A percentile compares a stretch with the other conserved stretches of the same genome.
Conservation (phyloP, 2,797 vertebrate species). For the Oophaga sylvatica region DNA sequence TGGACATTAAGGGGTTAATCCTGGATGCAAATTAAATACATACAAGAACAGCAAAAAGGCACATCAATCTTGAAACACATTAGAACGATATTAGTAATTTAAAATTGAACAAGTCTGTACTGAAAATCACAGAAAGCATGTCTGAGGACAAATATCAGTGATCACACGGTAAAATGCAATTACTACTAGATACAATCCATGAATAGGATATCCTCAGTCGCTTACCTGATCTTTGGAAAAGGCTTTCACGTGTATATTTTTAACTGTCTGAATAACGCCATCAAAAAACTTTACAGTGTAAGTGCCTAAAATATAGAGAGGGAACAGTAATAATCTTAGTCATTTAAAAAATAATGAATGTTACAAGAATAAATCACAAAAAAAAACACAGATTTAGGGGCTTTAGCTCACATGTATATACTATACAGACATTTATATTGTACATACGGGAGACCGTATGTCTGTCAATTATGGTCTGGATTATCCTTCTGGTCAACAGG, state of each 20-base stretch:
- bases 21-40: too few species aligned
- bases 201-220: neutral
- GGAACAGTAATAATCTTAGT: neutral
- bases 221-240: constrained; percentile 86
- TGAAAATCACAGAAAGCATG: neutral
- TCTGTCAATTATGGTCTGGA: too few species aligned
- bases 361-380: neutral
- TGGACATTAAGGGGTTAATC: too few species aligned
- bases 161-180: neutral
- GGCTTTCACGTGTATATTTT: constrained; percentile 93
- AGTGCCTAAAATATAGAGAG: constrained; percentile 77
- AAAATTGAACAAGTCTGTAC: too few species aligned
- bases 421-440: neutral
- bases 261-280: constrained; percentile 93
- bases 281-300: constrained; percentile 98
- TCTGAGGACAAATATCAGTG: too few species aligned
- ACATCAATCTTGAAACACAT: too few species aligned
- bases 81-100: too few species aligned
- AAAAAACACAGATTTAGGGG: neutral
- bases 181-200: neutral
- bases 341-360: neutral
- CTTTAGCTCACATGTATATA: neutral
- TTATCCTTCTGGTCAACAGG: neutral
- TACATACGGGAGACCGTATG: too few species aligned
- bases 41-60: too few species aligned